phyloP scores from a whole-genome alignment of 2,113 vertebrate genomes.

The Xiphias gladius region DNA sequence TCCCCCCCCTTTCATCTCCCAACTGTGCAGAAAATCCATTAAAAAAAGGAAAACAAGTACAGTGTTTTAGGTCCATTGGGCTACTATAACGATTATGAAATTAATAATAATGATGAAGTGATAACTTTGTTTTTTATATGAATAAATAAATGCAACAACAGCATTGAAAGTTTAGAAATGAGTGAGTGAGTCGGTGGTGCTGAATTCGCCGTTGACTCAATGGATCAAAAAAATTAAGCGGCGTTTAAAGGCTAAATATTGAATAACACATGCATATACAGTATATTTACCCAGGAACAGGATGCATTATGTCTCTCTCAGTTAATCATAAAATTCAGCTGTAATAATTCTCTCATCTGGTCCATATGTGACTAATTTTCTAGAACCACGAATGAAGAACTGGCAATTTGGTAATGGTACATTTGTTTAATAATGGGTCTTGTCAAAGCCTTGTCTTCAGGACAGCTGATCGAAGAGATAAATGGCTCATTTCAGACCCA shows the following conservation, averaged over 20 bases:
- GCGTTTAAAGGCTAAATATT: not conserved
- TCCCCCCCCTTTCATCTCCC: not conserved
- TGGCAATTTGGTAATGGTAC: slow-evolving; percentile 20
- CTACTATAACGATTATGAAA: not conserved
- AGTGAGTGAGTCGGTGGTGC: not conserved
- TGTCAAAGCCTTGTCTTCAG: slow-evolving; percentile 45
- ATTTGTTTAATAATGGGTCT: slow-evolving; percentile 10
- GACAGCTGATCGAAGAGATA: slow-evolving; percentile 44
- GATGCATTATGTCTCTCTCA: not conserved
- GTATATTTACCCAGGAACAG: not conserved
- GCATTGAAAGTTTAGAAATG: not conserved
- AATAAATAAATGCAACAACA: slow-evolving; percentile 2
- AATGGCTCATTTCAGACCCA: slow-evolving; percentile 34
- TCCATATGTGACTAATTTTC: not conserved
- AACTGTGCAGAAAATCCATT: slow-evolving; percentile 19
- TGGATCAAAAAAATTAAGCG: not conserved
- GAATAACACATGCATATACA: not conserved
- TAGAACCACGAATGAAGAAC: not conserved
- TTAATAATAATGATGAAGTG: not conserved
- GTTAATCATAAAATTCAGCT: not conserved
- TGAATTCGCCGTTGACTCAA: not conserved
- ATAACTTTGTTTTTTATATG: not conserved
- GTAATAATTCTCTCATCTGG: not conserved
- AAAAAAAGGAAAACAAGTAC: slow-evolving; percentile 12
- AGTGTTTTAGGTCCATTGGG: not conserved